Evolutionary conservation across 2,113 vertebrate genomes (phyloP), one percentile per base, ranked within the genome.

Genomic region (Kryptolebias marmoratus): DNA sequence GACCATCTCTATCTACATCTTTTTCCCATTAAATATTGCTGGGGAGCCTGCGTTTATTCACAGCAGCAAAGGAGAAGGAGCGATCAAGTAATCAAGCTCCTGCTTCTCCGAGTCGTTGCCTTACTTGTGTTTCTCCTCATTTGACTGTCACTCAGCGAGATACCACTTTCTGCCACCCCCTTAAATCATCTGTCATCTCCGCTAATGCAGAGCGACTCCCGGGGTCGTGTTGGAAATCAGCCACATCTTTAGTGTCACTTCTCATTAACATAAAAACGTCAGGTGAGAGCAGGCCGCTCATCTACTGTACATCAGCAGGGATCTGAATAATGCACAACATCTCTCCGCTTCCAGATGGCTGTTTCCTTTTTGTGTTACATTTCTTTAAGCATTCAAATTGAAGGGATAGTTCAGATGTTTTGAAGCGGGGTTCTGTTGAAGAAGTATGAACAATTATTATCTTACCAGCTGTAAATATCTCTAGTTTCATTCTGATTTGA

Each of bases 241-340:
- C 77, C 89, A 75, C 86, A 89, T 89, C 86, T 90, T 88, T 81
- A 83, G 82, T 90, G 91, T 93, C 91, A 75, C 74, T 88, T 91
- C 83, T 87, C 70, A 62, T 93, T 88, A 91, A 61, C 74, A 63
- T 16, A 80, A 58, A 58, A 22, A 31, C 72, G 65, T 79, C 90
- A 90, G 89, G 81, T 89, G 53, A 75, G 83, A 80, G 68, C 53
- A 58, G 66, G 45, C 31, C 68, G 52, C 57, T 74, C 13, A 15
- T 73, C 70, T 75, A 77, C 78, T 74, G 66, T 77, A 72, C n/a
- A 76, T 68, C 69, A 11, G 67, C 66, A 53, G 70, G 53, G 59
- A 80, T 50, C 27, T 27, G 45, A 59, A 42, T 28, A 27, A 66
- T 55, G 73, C 50, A 74, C 22, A 0, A 45, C 50, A 31, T 63